Conservation (phyloP, 2,888 invertebrate genomes). For the Hesperia comma region DNA sequence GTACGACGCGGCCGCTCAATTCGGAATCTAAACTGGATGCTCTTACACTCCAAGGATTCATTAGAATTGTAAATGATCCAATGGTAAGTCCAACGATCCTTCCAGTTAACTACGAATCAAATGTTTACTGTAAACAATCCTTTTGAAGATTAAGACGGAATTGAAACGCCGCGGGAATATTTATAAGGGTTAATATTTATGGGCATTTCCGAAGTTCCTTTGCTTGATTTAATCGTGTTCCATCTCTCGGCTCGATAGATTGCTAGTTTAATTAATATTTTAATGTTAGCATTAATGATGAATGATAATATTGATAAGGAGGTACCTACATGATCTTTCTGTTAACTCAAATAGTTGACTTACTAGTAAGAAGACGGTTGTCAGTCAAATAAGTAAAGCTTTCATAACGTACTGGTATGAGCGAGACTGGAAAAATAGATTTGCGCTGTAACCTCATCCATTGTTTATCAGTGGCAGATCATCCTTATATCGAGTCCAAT, state of each 20-base stretch:
- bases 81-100: slow-evolving; percentile 64
- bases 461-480: no score
- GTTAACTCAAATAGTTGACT: no score
- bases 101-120: slow-evolving; percentile 77
- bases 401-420: no score
- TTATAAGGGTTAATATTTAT: slow-evolving; percentile 70
- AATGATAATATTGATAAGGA: no score
- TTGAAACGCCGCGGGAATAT: slow-evolving; percentile 70
- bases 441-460: no score
- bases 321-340: no score
- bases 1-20: slow-evolving; percentile 62
- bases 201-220: slow-evolving; percentile 28
- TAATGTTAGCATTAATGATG: no score
- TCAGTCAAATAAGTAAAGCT: no score
- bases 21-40: slow-evolving; percentile 66
- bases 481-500: no score
- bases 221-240: not conserved
- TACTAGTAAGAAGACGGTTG: no score
- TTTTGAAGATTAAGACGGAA: slow-evolving; percentile 76
- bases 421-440: no score
- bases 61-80: slow-evolving; percentile 79
- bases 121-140: slow-evolving; percentile 81
- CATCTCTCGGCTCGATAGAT: not conserved
- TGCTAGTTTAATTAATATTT: no score
- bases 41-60: slow-evolving; percentile 73